Evolutionary conservation across 2,888 invertebrate species (phyloP).

Genomic region (Melieria picta): DNA sequence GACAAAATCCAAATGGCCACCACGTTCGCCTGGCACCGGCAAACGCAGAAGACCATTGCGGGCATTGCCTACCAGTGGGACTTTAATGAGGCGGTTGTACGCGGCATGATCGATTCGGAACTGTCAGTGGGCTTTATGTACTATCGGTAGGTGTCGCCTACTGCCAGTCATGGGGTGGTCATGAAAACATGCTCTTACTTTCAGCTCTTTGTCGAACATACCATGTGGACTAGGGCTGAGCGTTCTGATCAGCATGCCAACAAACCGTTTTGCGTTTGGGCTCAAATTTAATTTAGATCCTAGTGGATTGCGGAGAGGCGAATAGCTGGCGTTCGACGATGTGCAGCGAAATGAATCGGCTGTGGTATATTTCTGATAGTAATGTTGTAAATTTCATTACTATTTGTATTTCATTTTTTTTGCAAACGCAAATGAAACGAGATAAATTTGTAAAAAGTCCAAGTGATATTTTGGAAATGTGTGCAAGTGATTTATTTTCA

Average conservation of each 20-base stretch:
- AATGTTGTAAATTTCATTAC: too few species aligned
- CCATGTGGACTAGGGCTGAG: constrained; percentile 61
- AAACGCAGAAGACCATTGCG: constrained; percentile 57
- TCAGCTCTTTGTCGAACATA: constrained; percentile 53
- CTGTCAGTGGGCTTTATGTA: constrained; percentile 63
- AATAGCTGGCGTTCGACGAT: constrained; percentile 30
- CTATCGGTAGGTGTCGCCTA: constrained; percentile 50
- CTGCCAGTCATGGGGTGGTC: neutral
- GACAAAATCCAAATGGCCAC: constrained; percentile 61
- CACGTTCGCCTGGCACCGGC: constrained; percentile 57
- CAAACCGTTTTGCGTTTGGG: constrained; percentile 63
- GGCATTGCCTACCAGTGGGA: constrained; percentile 64
- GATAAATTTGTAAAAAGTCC: too few species aligned
- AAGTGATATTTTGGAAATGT: too few species aligned
- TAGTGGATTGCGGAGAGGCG: constrained; percentile 52
- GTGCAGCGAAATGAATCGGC: too few species aligned
- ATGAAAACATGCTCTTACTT: constrained; percentile 14
- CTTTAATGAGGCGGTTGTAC: constrained; percentile 56
- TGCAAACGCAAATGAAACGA: too few species aligned
- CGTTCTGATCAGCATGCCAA: constrained; percentile 58
- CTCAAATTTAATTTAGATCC: constrained; percentile 62
- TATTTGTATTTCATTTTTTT: too few species aligned
- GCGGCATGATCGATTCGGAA: constrained; percentile 63
- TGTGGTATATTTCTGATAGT: too few species aligned
- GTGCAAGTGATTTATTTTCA: too few species aligned